A percentile compares a stretch with the other conserved stretches of the same genome.
Evolutionary conservation across 64 coral and sea anemone species (phyloP).

Genomic region (Pocillopora damicornis): DNA sequence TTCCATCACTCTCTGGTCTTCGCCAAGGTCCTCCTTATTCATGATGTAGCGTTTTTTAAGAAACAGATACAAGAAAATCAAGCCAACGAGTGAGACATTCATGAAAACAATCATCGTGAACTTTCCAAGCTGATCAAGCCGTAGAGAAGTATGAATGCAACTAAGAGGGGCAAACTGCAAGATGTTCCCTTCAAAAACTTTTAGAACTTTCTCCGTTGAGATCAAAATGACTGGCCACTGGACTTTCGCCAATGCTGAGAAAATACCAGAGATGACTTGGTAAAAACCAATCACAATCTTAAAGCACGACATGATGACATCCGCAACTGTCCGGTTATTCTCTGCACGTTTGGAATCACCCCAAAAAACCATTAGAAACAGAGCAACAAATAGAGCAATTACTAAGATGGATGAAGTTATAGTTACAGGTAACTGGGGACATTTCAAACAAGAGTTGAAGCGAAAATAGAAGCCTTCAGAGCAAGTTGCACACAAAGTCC

Average conservation of each 20-base stretch:
- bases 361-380: constrained; percentile 53
- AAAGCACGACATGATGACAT: constrained; percentile 77
- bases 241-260: constrained; percentile 58
- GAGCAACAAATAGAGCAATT: constrained; percentile 24
- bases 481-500: constrained; percentile 58
- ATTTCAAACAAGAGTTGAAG: constrained; percentile 50
- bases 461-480: constrained; percentile 38
- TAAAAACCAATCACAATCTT: constrained; percentile 86
- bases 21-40: neutral
- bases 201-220: constrained; percentile 66
- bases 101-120: constrained; percentile 30
- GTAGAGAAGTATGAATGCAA: constrained; percentile 36
- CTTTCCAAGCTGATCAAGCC: constrained; percentile 36
- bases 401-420: constrained; percentile 5
- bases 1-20: neutral
- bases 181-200: constrained; percentile 56
- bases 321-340: constrained; percentile 61
- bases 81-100: constrained; percentile 28
- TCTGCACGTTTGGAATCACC: constrained; percentile 55
- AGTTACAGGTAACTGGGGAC: neutral
- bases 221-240: constrained; percentile 63
- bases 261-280: constrained; percentile 72
- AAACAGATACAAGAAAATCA: constrained; percentile 36
- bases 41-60: constrained; percentile 28
- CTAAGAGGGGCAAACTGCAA: constrained; percentile 67